Conservation (phyloP, 2,797 vertebrate genomes). For the Squalus acanthias region DNA sequence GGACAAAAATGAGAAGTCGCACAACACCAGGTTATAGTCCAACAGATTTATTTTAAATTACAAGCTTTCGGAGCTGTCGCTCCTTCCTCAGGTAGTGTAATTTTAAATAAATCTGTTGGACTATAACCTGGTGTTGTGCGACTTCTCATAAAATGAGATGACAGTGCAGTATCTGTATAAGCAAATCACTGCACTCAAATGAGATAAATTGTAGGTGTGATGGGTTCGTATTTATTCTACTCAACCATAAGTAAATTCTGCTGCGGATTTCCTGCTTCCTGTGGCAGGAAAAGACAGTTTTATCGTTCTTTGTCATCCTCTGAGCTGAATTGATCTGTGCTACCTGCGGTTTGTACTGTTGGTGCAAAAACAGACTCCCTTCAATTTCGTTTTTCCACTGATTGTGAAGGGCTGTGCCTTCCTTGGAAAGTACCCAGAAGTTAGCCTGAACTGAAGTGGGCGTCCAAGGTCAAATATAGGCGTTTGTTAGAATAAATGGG, state of each 20-base stretch:
- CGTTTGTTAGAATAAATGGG: not conserved
- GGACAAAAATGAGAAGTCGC: too few species aligned
- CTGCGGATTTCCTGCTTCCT: not conserved
- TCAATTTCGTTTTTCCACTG: not conserved
- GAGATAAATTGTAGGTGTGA: not conserved
- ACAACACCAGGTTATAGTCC: too few species aligned
- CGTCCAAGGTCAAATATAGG: not conserved
- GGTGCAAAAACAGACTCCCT: not conserved
- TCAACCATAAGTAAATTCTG: not conserved
- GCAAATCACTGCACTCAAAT: not conserved
- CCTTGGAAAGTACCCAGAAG: constrained; percentile 11
- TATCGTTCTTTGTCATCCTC: not conserved
- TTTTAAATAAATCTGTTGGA: too few species aligned
- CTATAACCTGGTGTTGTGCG: too few species aligned
- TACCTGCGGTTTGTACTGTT: not conserved
- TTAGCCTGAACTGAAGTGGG: not conserved
- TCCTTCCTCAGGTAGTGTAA: too few species aligned
- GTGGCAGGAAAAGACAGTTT: not conserved
- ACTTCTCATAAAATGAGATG: too few species aligned
- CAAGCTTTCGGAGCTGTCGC: too few species aligned
- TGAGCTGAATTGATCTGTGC: not conserved
- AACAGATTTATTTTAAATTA: too few species aligned
- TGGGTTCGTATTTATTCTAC: too few species aligned
- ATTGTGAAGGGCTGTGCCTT: not conserved
- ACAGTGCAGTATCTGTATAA: not conserved